Evolutionary conservation across 2,797 vertebrate genomes (phyloP).

Genomic region (Neostethus bicornis): DNA sequence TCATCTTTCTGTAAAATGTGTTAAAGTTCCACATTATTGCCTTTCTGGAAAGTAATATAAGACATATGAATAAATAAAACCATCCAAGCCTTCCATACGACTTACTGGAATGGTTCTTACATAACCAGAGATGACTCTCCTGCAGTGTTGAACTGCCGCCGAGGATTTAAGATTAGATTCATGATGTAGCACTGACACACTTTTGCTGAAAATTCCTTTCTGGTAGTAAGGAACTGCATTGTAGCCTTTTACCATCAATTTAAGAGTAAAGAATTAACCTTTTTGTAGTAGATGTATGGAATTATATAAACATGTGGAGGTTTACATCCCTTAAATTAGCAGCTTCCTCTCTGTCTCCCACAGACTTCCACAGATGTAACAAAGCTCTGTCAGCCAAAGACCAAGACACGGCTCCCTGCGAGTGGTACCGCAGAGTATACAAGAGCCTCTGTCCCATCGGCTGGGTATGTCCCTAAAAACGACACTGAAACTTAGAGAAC

Average conservation of each 20-base stretch:
- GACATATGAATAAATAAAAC: background rate
- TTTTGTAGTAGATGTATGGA: no score
- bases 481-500: no score
- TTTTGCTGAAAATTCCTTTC: background rate
- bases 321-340: background rate
- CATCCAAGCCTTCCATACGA: background rate
- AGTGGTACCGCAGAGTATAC: slow-evolving; percentile 80
- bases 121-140: slow-evolving; percentile 3
- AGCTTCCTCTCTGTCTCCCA: background rate
- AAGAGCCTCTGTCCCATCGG: slow-evolving; percentile 77
- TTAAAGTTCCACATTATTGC: background rate
- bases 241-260: no score
- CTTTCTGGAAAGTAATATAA: background rate
- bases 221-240: no score
- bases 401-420: slow-evolving; percentile 72
- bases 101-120: slow-evolving; percentile 3
- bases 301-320: no score
- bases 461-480: slow-evolving; percentile 71
- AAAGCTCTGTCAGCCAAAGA: slow-evolving; percentile 77
- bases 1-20: no score
- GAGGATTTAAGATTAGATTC: background rate
- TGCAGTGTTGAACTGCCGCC: background rate
- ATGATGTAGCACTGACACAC: background rate
- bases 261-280: no score
- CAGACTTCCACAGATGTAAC: slow-evolving; percentile 81